These are phyloP conservation scores for Psilopogon haemacephalus DNA, from an alignment of 2,113 vertebrate genomes.

Conservation along the genomic window DNA sequence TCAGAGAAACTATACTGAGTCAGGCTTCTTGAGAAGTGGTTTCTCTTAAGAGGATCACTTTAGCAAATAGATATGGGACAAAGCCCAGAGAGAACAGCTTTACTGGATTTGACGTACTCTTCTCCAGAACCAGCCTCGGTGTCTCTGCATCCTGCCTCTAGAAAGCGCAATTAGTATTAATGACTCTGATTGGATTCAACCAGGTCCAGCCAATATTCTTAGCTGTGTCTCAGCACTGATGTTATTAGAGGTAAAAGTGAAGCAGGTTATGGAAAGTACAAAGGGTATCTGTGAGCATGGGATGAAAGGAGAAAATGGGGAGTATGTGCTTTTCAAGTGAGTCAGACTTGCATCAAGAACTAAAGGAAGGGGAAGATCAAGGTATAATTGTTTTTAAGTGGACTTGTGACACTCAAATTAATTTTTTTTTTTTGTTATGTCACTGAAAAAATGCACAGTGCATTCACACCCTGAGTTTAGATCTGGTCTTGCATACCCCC, in stretches of 20 bases:
- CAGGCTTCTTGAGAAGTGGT: not conserved
- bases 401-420: not conserved
- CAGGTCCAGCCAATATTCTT: not conserved
- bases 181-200: not conserved
- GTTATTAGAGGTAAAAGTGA: not conserved
- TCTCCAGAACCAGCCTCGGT: not conserved
- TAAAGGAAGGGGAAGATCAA: not conserved
- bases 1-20: not conserved
- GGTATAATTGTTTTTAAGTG: not conserved
- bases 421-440: not conserved
- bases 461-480: not conserved
- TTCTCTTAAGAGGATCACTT: not conserved
- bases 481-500: not conserved
- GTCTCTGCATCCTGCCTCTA: not conserved
- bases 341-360: not conserved
- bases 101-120: not conserved
- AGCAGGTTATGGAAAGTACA: not conserved
- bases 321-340: not conserved
- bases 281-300: not conserved
- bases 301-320: not conserved
- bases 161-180: not conserved
- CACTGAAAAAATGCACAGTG: not conserved
- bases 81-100: not conserved
- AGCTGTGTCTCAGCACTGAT: not conserved
- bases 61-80: not conserved